phyloP scores from a whole-genome alignment of 2,113 vertebrate species.

The Ailuropoda melanoleuca region DNA sequence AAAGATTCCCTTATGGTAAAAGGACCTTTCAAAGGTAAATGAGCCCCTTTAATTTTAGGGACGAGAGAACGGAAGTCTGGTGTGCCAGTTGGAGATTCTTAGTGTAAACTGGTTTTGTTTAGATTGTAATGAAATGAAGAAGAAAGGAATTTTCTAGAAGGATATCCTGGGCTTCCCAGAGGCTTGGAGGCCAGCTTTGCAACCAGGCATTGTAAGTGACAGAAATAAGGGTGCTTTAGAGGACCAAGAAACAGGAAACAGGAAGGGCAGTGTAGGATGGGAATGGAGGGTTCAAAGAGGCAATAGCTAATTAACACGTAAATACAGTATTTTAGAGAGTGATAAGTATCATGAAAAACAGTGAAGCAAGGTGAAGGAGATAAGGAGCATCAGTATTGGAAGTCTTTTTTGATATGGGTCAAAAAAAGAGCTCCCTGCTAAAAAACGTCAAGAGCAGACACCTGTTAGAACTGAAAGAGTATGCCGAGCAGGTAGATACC shows the following conservation, averaged over 20 bases:
- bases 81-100: not conserved
- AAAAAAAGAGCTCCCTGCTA: not conserved
- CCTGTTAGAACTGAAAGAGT: not conserved
- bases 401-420: not conserved
- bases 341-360: not conserved
- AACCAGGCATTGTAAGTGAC: not conserved
- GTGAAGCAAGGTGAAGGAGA: not conserved
- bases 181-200: not conserved
- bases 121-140: not conserved
- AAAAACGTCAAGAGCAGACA: not conserved
- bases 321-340: not conserved
- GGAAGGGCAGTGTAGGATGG: not conserved
- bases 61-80: not conserved
- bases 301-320: not conserved
- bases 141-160: not conserved
- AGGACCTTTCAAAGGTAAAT: not conserved
- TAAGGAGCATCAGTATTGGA: not conserved
- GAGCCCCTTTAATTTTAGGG: not conserved
- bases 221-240: not conserved
- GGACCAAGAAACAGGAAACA: not conserved
- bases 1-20: not conserved
- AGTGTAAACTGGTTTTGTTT: not conserved
- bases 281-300: not conserved
- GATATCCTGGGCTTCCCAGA: not conserved
- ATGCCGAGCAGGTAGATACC: rapidly evolving